Base-by-base conservation (phyloP, 2,113 vertebrate species). In the Alligator mississippiensis region DNA sequence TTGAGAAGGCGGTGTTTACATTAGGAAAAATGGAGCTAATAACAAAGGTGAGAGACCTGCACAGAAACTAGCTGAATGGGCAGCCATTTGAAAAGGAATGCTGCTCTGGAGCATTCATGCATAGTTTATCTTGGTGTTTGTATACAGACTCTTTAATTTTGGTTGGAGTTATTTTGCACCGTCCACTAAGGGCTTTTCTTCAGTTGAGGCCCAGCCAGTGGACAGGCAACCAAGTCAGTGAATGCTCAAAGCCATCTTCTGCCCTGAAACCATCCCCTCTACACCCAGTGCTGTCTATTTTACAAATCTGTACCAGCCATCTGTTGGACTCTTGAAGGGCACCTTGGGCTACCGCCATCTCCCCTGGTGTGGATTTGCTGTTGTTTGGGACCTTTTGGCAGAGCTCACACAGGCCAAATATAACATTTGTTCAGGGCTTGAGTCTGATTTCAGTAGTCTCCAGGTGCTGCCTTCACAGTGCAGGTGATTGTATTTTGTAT, bases 391-490 rank as follows among this genome's bases (percentile, higher is more conserved):
- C 4, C 93, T 91, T 78, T 21, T 85, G 88, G 74, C 84, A 81
- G 83, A 89, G 66, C 34, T 34, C 34, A 19, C 30, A 34, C 18
- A 47, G 72, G 75, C 90, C 59, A 58, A 92, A 12, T 38, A 74
- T 68, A 82, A 0, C 84, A 27, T 93, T 92, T 90, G 86, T 88
- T 59, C 87, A 86, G 83, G 85, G 78, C 77, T 57, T 34, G 59
- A 59, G 80, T 90, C 90, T 94, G 94, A 92, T 93, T 95, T 85
- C 83, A 94, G 91, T 86, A 88, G 90, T 96, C 95, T 92, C 34
- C 87, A 77, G 3, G 11, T 6, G 87, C 89, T 75, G 87, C 82
- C 78, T 88, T 85, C 9, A 1, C 15, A 74, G 87, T 55, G 84
- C 92, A 93, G 93, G 79, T 93, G 94, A 88, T 47, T 93, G 93